phyloP scores from a whole-genome alignment of 2,113 vertebrate genomes.

The Platanista minor region DNA sequence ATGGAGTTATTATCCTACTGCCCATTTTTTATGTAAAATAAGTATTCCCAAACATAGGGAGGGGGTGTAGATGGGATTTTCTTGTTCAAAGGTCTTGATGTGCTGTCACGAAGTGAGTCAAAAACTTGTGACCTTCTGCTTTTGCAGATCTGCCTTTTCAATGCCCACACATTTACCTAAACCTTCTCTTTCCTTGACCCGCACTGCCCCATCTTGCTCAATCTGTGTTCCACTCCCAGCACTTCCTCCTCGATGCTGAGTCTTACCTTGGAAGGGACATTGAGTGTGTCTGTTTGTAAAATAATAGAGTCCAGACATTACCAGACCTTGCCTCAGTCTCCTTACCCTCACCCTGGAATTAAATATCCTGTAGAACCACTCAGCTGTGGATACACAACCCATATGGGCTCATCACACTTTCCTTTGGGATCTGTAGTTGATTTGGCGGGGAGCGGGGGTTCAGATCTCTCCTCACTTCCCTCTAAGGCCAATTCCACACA shows the following conservation, averaged over 20 bases:
- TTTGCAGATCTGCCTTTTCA: not conserved
- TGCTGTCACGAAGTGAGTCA: not conserved
- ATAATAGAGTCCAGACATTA: too few species aligned
- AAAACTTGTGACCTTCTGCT: not conserved
- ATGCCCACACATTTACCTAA: not conserved
- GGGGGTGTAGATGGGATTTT: not conserved
- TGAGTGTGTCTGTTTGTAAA: not conserved
- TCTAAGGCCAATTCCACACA: not conserved
- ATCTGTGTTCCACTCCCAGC: not conserved
- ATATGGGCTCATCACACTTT: too few species aligned
- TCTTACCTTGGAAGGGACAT: not conserved
- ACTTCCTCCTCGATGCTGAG: not conserved
- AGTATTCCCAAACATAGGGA: not conserved
- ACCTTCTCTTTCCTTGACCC: not conserved
- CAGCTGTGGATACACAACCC: too few species aligned
- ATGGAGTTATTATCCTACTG: not conserved
- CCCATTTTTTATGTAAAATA: not conserved
- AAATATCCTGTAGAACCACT: not conserved
- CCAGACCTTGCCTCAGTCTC: not conserved
- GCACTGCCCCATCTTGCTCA: not conserved
- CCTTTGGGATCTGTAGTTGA: not conserved
- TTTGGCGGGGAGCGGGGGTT: too few species aligned
- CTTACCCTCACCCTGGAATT: not conserved
- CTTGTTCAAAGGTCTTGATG: not conserved
- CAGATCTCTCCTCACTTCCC: not conserved